Conservation (phyloP, 2,888 invertebrate genomes). For the Lomographa bimaculata region DNA sequence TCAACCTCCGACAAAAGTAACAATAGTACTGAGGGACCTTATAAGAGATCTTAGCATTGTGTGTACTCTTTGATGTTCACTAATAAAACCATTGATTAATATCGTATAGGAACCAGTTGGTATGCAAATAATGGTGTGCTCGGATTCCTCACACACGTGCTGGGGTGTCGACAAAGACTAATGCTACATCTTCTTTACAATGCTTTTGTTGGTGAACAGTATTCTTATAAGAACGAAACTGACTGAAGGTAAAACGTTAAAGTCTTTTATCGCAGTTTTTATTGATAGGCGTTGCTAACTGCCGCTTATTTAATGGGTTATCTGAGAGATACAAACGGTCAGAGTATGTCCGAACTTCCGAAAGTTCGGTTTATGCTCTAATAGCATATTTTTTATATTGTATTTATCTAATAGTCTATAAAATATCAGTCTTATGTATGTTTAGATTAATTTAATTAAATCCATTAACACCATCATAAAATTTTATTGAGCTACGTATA, state of each 20-base stretch:
- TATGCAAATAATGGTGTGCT: constrained; percentile 78
- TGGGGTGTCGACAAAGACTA: constrained; percentile 67
- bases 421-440: constrained; percentile 8
- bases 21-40: constrained; percentile 83
- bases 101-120: constrained; percentile 81
- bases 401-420: constrained; percentile 10
- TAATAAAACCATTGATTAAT: constrained; percentile 84
- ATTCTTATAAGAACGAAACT: constrained; percentile 53
- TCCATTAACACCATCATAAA: constrained; percentile 19
- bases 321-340: constrained; percentile 15
- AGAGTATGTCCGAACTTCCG: constrained; percentile 9
- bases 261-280: constrained; percentile 13
- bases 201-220: constrained; percentile 53
- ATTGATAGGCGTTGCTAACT: constrained; percentile 25
- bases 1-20: constrained; percentile 82
- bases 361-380: too few relatives aligned
- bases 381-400: constrained; percentile 5
- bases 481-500: constrained; percentile 12
- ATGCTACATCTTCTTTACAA: constrained; percentile 74
- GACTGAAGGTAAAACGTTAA: constrained; percentile 7
- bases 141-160: constrained; percentile 76
- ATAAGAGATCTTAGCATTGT: constrained; percentile 83
- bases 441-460: constrained; percentile 19
- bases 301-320: constrained; percentile 23
- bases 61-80: constrained; percentile 82